Conservation (phyloP, 2,888 invertebrate genomes). For the Hermaeophaga mercurialis region DNA sequence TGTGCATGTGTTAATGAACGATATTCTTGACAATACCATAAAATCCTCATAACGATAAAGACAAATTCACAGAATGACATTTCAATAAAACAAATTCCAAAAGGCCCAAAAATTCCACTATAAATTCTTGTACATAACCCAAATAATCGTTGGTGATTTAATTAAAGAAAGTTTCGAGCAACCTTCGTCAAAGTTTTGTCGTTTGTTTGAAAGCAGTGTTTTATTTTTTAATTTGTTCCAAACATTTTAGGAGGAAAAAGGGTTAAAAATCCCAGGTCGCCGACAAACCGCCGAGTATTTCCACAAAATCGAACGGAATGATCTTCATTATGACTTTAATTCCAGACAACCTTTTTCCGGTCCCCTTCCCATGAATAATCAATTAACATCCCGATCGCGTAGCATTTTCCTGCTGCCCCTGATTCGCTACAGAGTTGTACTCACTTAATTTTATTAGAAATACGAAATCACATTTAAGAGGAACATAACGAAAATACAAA, state of each 20-base stretch:
- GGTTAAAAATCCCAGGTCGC: slow-evolving; percentile 1
- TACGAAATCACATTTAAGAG: no score
- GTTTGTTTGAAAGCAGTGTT: background rate
- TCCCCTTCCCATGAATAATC: slow-evolving; percentile 17
- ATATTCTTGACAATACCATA: no score
- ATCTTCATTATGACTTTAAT: slow-evolving; percentile 24
- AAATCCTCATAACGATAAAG: no score
- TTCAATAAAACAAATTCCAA: no score
- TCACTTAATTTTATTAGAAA: no score
- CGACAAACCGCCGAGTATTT: slow-evolving; percentile 8
- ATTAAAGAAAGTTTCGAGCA: background rate
- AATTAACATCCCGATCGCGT: slow-evolving; percentile 23
- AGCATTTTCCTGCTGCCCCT: slow-evolving; percentile 11
- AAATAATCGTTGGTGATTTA: background rate
- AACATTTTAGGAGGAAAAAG: background rate
- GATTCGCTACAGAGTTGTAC: background rate
- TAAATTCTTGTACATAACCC: background rate
- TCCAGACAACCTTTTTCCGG: slow-evolving; percentile 24
- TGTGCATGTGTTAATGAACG: no score
- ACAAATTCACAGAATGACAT: no score
- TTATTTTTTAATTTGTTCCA: slow-evolving; percentile 10
- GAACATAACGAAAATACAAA: no score
- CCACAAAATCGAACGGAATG: slow-evolving; percentile 19
- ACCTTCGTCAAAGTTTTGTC: background rate
- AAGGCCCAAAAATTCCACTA: background rate